A percentile compares a stretch with the other conserved stretches of the same genome.
phyloP scores from a whole-genome alignment of 35 echinoderm and acorn worm genomes.

The Ptychodera flava region DNA sequence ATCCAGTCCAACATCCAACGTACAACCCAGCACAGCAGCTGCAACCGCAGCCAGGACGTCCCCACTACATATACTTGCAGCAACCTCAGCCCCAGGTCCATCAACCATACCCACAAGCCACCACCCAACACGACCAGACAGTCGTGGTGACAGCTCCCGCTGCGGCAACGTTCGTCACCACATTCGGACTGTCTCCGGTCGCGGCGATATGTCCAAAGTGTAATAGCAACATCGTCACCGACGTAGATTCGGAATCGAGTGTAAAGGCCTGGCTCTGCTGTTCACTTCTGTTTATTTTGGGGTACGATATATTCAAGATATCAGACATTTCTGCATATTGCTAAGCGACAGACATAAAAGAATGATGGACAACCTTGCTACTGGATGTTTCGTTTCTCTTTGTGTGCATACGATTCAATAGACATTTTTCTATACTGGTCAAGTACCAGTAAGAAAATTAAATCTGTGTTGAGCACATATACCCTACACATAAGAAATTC shows the following conservation, averaged over 20 bases:
- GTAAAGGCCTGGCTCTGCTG: slow-evolving; percentile 71
- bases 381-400: too few relatives aligned
- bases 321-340: too few relatives aligned
- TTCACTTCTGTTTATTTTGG: slow-evolving; percentile 66
- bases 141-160: not conserved
- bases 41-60: not conserved
- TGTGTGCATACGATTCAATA: too few relatives aligned
- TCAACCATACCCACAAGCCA: not conserved
- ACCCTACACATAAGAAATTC: too few relatives aligned
- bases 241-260: slow-evolving; percentile 49
- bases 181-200: not conserved
- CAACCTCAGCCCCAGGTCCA: not conserved
- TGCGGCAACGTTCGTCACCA: not conserved
- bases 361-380: too few relatives aligned
- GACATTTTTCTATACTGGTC: too few relatives aligned
- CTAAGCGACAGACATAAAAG: too few relatives aligned
- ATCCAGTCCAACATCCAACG: not conserved
- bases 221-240: slow-evolving; percentile 68
- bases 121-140: not conserved
- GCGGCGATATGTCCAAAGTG: slow-evolving; percentile 58
- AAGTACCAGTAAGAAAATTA: too few relatives aligned
- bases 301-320: too few relatives aligned
- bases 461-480: too few relatives aligned
- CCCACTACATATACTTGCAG: too few relatives aligned
- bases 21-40: not conserved